Conservation (phyloP, 2,888 invertebrate genomes). For the Cetonia aurata region DNA sequence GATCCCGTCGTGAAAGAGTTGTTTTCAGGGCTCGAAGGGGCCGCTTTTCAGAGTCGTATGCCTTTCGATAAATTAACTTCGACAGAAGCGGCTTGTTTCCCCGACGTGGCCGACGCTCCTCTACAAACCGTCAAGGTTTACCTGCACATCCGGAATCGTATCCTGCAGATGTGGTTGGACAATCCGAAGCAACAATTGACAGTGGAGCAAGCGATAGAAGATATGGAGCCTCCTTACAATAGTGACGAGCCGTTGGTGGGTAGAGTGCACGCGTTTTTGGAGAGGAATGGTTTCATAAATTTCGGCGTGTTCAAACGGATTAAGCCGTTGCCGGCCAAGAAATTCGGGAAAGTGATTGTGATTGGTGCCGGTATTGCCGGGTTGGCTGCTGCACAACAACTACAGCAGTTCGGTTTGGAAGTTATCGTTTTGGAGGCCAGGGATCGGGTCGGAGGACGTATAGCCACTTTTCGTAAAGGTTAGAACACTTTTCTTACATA, state of each 20-base stretch:
- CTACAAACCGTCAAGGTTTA: slow-evolving; percentile 89
- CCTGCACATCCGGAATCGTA: slow-evolving; percentile 89
- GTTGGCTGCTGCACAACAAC: slow-evolving; percentile 92
- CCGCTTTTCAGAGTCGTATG: slow-evolving; percentile 92
- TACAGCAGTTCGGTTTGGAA: slow-evolving; percentile 96
- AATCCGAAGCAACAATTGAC: slow-evolving; percentile 94
- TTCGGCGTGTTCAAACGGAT: slow-evolving; percentile 95
- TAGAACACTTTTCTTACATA: slow-evolving; percentile 61
- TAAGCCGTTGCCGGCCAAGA: slow-evolving; percentile 77
- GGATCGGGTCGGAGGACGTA: slow-evolving; percentile 96
- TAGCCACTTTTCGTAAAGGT: slow-evolving; percentile 95
- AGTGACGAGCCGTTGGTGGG: slow-evolving; percentile 88
- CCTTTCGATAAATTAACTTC: slow-evolving; percentile 96
- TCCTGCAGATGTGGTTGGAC: slow-evolving; percentile 95
- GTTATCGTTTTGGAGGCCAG: slow-evolving; percentile 89
- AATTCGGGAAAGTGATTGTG: slow-evolving; percentile 75
- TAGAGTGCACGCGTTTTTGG: slow-evolving; percentile 90
- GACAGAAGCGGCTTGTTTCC: slow-evolving; percentile 92
- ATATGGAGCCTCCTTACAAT: slow-evolving; percentile 92
- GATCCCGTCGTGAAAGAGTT: slow-evolving; percentile 70
- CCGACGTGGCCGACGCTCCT: slow-evolving; percentile 88
- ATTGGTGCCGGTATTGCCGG: slow-evolving; percentile 91
- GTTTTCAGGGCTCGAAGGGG: slow-evolving; percentile 80
- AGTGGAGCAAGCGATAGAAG: slow-evolving; percentile 82
- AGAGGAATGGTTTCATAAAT: slow-evolving; percentile 97